Conservation (phyloP, 2,888 invertebrate genomes). For the Cerceris ruficornis region DNA sequence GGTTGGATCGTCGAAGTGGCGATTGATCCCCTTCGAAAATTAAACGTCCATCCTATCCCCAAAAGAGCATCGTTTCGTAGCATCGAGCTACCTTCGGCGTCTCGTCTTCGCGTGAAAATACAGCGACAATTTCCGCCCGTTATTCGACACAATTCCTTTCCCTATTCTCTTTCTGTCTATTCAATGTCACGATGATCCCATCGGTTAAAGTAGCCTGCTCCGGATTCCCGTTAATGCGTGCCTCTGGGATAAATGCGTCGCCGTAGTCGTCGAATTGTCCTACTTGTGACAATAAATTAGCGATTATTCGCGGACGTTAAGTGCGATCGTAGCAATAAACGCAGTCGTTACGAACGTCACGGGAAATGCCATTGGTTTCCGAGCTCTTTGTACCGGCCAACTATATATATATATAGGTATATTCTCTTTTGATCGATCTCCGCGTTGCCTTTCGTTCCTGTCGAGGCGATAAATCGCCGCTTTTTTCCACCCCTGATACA, state of each 20-base stretch:
- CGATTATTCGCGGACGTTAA: constrained; percentile 12
- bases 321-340: constrained; percentile 27
- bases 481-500: constrained; percentile 38
- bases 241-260: background rate
- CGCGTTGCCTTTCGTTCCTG: background rate
- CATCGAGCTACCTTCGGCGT: too few species aligned
- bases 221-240: background rate
- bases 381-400: constrained; percentile 21
- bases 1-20: background rate
- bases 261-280: background rate
- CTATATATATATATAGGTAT: constrained; percentile 7
- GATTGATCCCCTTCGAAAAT: constrained; percentile 1
- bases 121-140: background rate
- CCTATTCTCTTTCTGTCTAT: too few species aligned
- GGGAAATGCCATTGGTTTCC: background rate
- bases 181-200: too few species aligned
- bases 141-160: background rate
- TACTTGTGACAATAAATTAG: background rate
- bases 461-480: constrained; percentile 40
- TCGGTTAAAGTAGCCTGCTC: background rate
- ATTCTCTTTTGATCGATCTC: constrained; percentile 14
- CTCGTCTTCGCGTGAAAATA: too few species aligned
- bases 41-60: background rate
- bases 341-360: background rate
- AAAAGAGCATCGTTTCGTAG: too few species aligned